Conservation (phyloP, 2,113 vertebrate species). For the Dendropsophus ebraccatus region DNA sequence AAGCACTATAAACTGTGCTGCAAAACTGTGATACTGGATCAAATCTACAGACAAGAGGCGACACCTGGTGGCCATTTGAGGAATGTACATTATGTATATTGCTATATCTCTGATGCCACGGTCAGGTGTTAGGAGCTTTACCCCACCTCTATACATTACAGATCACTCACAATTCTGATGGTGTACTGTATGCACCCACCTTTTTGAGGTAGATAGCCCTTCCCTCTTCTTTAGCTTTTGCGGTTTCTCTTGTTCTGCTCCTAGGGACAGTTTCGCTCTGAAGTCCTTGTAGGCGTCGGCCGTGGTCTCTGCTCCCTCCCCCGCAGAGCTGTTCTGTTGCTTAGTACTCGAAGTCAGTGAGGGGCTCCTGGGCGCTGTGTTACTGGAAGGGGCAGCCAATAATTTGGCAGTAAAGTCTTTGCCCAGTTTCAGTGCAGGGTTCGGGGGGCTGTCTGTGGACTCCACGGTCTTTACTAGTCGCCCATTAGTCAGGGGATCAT, state of each 20-base stretch:
- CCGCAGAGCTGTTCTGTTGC: constrained; percentile 44
- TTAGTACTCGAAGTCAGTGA: constrained; percentile 57
- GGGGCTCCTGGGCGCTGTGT: constrained; percentile 24
- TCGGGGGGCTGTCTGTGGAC: background rate
- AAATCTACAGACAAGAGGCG: constrained; percentile 58
- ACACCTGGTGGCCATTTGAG: constrained; percentile 61
- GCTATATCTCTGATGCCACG: too few relatives aligned
- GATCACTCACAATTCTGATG: too few relatives aligned
- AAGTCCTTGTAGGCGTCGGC: background rate
- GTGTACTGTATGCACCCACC: constrained; percentile 65
- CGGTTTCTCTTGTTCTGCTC: constrained; percentile 63
- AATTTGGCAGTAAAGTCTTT: constrained; percentile 34
- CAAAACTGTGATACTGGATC: too few relatives aligned
- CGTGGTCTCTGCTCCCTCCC: constrained; percentile 49
- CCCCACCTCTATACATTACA: too few relatives aligned
- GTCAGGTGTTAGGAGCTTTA: too few relatives aligned
- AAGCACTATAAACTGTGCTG: too few relatives aligned
- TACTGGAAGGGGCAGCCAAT: background rate
- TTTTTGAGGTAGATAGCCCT: constrained; percentile 55
- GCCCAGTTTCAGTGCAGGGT: background rate
- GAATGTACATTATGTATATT: too few relatives aligned
- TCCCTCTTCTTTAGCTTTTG: constrained; percentile 59
- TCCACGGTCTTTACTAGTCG: background rate
- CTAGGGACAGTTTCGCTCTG: constrained; percentile 42
- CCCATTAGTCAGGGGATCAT: constrained; percentile 60